Conservation (phyloP, 2,797 vertebrate genomes). For the Clamator glandarius region DNA sequence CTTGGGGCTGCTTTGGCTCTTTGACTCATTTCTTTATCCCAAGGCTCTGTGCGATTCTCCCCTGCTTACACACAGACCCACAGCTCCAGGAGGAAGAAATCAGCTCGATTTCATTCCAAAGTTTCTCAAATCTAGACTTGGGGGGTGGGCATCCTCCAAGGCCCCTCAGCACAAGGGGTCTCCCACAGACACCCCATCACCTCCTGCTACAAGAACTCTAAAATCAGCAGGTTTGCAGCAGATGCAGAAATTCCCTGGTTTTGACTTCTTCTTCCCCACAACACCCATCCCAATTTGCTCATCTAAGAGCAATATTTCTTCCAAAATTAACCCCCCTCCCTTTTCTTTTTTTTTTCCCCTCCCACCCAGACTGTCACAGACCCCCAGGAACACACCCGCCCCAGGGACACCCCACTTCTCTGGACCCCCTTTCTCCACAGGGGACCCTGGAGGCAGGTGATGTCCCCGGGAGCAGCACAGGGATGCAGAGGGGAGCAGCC, state of each 20-base stretch:
- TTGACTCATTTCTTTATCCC: neutral
- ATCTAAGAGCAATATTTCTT: neutral
- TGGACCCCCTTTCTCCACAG: neutral
- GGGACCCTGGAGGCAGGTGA: neutral
- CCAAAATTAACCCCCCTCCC: no score
- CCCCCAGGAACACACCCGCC: neutral
- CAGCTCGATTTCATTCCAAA: neutral
- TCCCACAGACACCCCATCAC: fast-evolving
- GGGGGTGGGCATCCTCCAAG: neutral
- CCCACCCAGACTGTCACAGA: neutral
- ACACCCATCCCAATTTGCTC: neutral
- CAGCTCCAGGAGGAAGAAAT: neutral
- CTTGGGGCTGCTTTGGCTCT: neutral
- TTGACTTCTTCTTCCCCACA: neutral
- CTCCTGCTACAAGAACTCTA: neutral
- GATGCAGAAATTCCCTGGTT: neutral
- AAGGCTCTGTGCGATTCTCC: neutral
- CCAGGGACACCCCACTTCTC: no score
- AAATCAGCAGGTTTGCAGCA: neutral
- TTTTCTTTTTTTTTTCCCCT: fast-evolving
- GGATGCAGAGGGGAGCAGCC: no score
- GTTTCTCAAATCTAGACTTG: neutral
- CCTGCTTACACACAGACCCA: neutral
- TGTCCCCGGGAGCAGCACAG: neutral
- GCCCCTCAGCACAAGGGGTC: fast-evolving